These are phyloP conservation scores for Pentamera pediparva DNA, from an alignment of 53 echinoderm and acorn worm genomes.

Conservation along the genomic window DNA sequence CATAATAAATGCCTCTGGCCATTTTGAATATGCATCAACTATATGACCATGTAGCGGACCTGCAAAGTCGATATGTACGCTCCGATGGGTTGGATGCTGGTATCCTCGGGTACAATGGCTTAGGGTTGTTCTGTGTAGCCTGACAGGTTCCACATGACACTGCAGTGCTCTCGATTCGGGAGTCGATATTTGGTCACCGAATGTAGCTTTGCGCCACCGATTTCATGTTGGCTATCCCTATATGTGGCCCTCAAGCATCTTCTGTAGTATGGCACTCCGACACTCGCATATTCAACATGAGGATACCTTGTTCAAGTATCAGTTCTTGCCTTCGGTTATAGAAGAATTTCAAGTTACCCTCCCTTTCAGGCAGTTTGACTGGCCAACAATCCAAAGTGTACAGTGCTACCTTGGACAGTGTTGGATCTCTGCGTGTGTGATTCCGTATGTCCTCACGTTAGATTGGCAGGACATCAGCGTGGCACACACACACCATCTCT, in stretches of 20 bases:
- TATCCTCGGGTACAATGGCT: slow-evolving; percentile 34
- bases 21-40: slow-evolving; percentile 37
- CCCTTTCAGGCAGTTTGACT: slow-evolving; percentile 5
- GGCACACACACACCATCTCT: neutral
- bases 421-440: neutral
- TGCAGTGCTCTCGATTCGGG: slow-evolving; percentile 18
- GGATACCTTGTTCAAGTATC: slow-evolving; percentile 29
- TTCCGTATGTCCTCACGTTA: slow-evolving; percentile 4
- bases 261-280: neutral
- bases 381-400: slow-evolving; percentile 29
- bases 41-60: slow-evolving; percentile 39
- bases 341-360: slow-evolving; percentile 29
- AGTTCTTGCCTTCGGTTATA: slow-evolving; percentile 8
- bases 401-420: slow-evolving; percentile 4
- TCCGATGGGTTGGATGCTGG: slow-evolving; percentile 30
- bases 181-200: slow-evolving; percentile 27
- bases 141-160: slow-evolving; percentile 9
- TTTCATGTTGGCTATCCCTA: slow-evolving; percentile 26
- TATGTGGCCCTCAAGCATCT: slow-evolving; percentile 25
- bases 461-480: slow-evolving; percentile 2
- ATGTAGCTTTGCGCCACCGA: neutral
- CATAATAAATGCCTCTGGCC: slow-evolving; percentile 49
- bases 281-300: slow-evolving; percentile 18
- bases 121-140: slow-evolving; percentile 27
- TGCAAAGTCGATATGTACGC: slow-evolving; percentile 37